A percentile compares a stretch with the other conserved stretches of the same genome.
phyloP scores from a whole-genome alignment of 30 jellyfish, hydroid and myxozoan genomes.

The Chrysaora quinquecirrha region DNA sequence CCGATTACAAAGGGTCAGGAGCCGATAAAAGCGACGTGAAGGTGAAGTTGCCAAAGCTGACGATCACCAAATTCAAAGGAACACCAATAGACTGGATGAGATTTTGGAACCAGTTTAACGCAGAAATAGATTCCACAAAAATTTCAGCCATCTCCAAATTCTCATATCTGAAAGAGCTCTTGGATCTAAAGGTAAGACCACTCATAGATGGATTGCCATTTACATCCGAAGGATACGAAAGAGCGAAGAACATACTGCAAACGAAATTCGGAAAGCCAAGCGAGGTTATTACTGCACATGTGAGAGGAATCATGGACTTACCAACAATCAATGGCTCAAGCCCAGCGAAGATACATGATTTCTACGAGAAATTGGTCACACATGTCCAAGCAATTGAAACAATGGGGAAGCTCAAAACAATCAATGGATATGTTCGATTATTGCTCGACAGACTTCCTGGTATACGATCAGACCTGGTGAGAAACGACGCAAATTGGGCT shows the following conservation, averaged over 20 bases:
- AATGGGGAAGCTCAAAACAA: conserved; percentile 58
- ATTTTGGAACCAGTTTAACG: conserved; percentile 48
- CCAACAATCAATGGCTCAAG: conserved; percentile 45
- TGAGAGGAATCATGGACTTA: conserved; percentile 16
- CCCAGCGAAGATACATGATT: conserved; percentile 37
- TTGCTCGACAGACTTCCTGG: conserved; percentile 71
- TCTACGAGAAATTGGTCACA: conserved; percentile 20
- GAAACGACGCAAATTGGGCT: conserved; percentile 55
- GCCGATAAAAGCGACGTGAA: conserved; percentile 9
- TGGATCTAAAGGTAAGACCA: conserved; percentile 19
- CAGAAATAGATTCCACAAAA: conserved; percentile 37
- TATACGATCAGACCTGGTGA: conserved; percentile 61
- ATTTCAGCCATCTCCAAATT: conserved; percentile 23
- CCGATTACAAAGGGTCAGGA: conserved; percentile 7
- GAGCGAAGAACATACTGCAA: conserved; percentile 39
- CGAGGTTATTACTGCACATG: conserved; percentile 52
- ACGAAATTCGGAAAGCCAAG: conserved; percentile 55
- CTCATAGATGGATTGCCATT: conserved; percentile 40
- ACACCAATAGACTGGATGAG: conserved; percentile 46
- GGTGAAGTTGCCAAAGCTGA: conserved; percentile 7
- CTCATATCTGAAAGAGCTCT: conserved; percentile 36
- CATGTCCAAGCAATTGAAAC: conserved; percentile 73
- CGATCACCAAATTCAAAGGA: conserved; percentile 36
- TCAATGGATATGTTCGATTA: conserved; percentile 42
- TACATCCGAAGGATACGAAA: conserved; percentile 51